phyloP scores from a whole-genome alignment of 2,888 invertebrate species.

The Tribolium freemani region DNA sequence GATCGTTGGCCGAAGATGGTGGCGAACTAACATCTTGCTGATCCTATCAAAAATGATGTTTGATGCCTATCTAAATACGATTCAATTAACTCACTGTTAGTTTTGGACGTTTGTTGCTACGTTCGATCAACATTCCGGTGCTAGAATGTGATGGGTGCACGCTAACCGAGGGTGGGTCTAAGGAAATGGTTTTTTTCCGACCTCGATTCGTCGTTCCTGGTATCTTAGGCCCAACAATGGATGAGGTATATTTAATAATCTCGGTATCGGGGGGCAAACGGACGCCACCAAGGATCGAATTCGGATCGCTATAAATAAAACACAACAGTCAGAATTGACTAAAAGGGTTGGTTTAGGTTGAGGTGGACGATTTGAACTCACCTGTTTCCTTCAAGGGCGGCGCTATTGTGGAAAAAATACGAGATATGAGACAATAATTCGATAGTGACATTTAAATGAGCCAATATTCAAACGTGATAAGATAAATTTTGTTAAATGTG shows the following conservation, averaged over 20 bases:
- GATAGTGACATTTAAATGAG: slow-evolving; percentile 39
- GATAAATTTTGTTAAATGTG: slow-evolving; percentile 35
- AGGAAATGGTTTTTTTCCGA: slow-evolving; percentile 89
- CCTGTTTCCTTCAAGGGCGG: slow-evolving; percentile 81
- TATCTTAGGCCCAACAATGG: slow-evolving; percentile 87
- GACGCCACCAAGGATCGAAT: slow-evolving; percentile 86
- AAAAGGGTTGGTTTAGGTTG: not conserved
- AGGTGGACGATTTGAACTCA: slow-evolving; percentile 57
- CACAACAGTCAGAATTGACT: slow-evolving; percentile 4
- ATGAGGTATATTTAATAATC: slow-evolving; percentile 91
- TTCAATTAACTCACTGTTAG: slow-evolving; percentile 59
- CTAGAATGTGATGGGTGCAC: slow-evolving; percentile 70
- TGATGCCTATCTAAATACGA: slow-evolving; percentile 11
- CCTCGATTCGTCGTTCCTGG: slow-evolving; percentile 88
- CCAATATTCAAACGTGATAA: slow-evolving; percentile 37
- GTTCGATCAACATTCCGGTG: slow-evolving; percentile 69
- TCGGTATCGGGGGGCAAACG: slow-evolving; percentile 90
- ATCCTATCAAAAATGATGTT: slow-evolving; percentile 23
- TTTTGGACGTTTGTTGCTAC: slow-evolving; percentile 67
- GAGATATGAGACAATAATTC: slow-evolving; percentile 24
- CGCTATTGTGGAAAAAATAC: slow-evolving; percentile 68
- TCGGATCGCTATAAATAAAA: slow-evolving; percentile 77
- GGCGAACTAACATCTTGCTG: slow-evolving; percentile 25
- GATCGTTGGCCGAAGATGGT: slow-evolving; percentile 71
- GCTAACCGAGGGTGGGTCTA: slow-evolving; percentile 80